Base-by-base conservation (phyloP, 2,113 vertebrate genomes). In the Caracal caracal region DNA sequence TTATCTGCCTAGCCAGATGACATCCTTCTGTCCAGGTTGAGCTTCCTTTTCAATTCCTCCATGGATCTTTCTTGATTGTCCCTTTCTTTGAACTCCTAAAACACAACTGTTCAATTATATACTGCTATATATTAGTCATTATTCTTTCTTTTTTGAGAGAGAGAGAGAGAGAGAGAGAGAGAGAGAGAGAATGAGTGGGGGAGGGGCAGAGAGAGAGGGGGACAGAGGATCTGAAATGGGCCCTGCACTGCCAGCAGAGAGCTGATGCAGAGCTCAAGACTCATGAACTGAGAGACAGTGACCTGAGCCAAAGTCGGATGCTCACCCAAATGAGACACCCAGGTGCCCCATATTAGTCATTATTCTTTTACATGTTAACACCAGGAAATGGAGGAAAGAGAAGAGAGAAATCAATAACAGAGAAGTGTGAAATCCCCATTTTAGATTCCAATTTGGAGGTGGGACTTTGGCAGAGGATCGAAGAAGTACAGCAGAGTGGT, bases 81-180 rank as follows among this genome's bases (percentile, higher is more conserved):
- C n/a, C 66, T 43, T 76, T 93, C 79, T 88, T 51, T 94, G 59
- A 96, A 94, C 82, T 84, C 40, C 65, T 90, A 37, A 87, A 94
- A 81, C 35, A 75, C 53, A 94, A 71, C 51, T 90, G 33, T 8
- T 79, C 30, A 66, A 17, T 86, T 89, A n/a, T 56, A 83, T 76
- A 37, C n/a, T 66, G 35, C 22, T 51, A 16, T 92, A 17, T 86
- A 47, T 66, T 81, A 81, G 56, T 81, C 76, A 76, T 66, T 87
- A 37, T 53, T 83, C 56, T 35, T 92, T 82, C 20, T 24, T 59
- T 59, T 53, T 17, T 17, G 4, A 53, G 4, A 17, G 20, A 59
- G 7, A 59, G 56, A 59, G 56, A 2, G 53, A 13, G 53, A 56
- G 53, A 4, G 51, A 5, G 51, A 16, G 53, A 5, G 17, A 4